Conservation (phyloP, 2,888 invertebrate genomes). For the Salpingus planirostris region DNA sequence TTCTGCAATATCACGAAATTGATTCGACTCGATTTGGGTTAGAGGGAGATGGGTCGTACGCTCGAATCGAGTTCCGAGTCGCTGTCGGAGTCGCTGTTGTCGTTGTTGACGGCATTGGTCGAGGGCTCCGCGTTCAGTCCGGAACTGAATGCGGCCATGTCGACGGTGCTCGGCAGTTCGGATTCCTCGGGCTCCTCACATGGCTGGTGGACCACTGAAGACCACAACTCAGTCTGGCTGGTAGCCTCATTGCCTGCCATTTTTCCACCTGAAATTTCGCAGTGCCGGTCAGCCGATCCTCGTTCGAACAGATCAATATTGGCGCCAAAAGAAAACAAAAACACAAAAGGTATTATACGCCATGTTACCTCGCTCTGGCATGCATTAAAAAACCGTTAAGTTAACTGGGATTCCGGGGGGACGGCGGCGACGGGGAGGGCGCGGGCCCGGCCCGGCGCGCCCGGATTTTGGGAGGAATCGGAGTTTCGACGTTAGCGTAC, state of each 20-base stretch:
- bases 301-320: slow-evolving; percentile 24
- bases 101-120: slow-evolving; percentile 20
- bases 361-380: slow-evolving; percentile 18
- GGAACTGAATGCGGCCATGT: slow-evolving; percentile 56
- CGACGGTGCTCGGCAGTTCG: slow-evolving; percentile 56
- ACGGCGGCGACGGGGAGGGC: neutral
- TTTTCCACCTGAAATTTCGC: slow-evolving; percentile 5
- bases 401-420: neutral
- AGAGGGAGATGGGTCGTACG: slow-evolving; percentile 22
- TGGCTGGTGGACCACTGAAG: slow-evolving; percentile 49
- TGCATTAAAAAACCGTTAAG: slow-evolving; percentile 15
- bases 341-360: slow-evolving; percentile 24
- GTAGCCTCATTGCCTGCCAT: slow-evolving; percentile 41
- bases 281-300: neutral
- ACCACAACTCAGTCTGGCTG: slow-evolving; percentile 44
- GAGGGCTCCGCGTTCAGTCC: slow-evolving; percentile 34
- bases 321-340: slow-evolving; percentile 33
- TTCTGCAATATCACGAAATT: slow-evolving; percentile 33
- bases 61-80: slow-evolving; percentile 50
- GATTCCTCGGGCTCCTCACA: slow-evolving; percentile 55
- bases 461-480: neutral
- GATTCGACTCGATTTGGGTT: neutral
- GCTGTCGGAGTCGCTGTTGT: slow-evolving; percentile 46
- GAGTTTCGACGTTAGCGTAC: slow-evolving; percentile 6
- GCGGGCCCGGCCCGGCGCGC: too few species aligned